Base-by-base conservation (phyloP, 2,113 vertebrate genomes). In the Channa argus region DNA sequence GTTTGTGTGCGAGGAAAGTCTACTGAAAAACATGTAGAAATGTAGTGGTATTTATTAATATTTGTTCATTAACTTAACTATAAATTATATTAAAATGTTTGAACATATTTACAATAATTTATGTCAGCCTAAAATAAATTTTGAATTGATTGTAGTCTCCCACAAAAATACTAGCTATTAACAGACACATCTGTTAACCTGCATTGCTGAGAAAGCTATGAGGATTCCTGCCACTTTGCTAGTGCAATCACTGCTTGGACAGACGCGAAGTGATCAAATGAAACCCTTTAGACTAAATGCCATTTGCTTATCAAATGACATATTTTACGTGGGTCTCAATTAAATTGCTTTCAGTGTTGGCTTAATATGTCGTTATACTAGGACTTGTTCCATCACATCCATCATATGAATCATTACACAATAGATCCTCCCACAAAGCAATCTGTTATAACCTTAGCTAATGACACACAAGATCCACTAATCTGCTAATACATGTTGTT, bases 371-470 rank as follows among this genome's bases (percentile, higher is more conserved):
- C 14, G 14, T 64, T 74, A 74, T 83, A 70, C 33, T 12, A 68
- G 71, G 56, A 46, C 33, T 68, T 54, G 49, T 54, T 46, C 66
- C 59, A 74, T 84, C 54, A 75, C n/a, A 71, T 36, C 66, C 59
- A 74, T 84, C 54, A 75, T 24, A 71, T 36, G 80, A 72, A 66
- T 84, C 74, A 76, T 81, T 88, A 71, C 43, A 47, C 80, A 65
- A 15, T 15, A 47, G 76, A 76, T 74, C 72, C 78, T 76, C 80
- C 72, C 71, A 74, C 73, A 63, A 65, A 74, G 67, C 37, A 14
- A 55, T 77, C 47, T 37, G 47, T 88, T 80, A 86, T 73, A 59
- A 83, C 79, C 84, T 54, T 8, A 11, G 60, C 66, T 87, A 87
- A 86, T 79, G 86, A 83, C 71, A 59, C 80, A 59, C 75, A 38